A percentile compares a stretch with the other conserved stretches of the same genome.
Conservation (phyloP, 2,113 vertebrate genomes). For the Varanus salvator region DNA sequence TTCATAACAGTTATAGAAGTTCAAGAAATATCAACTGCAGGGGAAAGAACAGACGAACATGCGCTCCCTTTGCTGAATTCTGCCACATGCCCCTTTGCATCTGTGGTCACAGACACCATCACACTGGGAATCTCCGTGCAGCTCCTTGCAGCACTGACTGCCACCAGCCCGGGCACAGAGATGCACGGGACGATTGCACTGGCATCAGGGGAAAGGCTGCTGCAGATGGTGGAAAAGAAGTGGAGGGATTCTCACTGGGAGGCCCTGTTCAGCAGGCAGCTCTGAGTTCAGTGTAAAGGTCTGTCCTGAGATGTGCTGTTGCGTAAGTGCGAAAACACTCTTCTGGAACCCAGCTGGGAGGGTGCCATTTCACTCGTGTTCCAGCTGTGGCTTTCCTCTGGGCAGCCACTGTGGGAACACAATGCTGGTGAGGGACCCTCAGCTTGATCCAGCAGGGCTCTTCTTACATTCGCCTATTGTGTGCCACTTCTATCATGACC, state of each 20-base stretch:
- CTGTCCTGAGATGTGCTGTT: not conserved
- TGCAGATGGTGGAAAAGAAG: not conserved
- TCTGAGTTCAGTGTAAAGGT: not conserved
- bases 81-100: too few relatives aligned
- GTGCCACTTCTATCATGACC: not conserved
- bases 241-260: not conserved
- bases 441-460: too few relatives aligned
- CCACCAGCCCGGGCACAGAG: too few relatives aligned
- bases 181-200: too few relatives aligned
- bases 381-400: too few relatives aligned
- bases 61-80: too few relatives aligned
- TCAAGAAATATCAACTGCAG: too few relatives aligned
- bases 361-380: too few relatives aligned
- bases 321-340: too few relatives aligned
- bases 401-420: too few relatives aligned
- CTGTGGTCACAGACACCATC: not conserved
- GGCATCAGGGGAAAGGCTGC: not conserved
- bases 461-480: not conserved
- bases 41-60: not conserved
- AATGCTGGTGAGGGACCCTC: too few relatives aligned
- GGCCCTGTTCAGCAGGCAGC: not conserved
- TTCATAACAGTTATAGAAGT: not conserved
- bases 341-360: too few relatives aligned
- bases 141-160: not conserved
- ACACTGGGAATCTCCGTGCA: not conserved